These are phyloP conservation scores for Tauraco erythrolophus DNA, from an alignment of 2,113 vertebrate species.

Conservation along the genomic window DNA sequence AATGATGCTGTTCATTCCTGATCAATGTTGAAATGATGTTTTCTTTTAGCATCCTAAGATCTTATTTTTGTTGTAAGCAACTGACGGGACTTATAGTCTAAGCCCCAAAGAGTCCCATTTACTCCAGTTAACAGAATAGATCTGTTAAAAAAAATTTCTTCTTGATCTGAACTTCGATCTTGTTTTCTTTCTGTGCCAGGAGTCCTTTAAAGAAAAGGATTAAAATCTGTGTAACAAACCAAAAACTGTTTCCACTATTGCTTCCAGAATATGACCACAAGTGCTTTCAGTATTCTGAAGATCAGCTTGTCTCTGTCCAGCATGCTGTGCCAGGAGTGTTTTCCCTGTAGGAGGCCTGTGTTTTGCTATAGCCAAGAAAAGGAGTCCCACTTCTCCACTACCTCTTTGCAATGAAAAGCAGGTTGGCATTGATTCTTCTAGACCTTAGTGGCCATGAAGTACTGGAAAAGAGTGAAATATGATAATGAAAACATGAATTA, in stretches of 20 bases:
- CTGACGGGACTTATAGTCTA: neutral
- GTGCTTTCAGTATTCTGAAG: neutral
- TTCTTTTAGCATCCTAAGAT: neutral
- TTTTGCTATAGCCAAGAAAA: neutral
- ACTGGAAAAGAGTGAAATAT: neutral
- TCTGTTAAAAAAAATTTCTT: neutral
- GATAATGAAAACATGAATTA: neutral
- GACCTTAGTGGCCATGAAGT: neutral
- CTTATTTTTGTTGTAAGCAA: neutral
- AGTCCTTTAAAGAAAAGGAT: neutral
- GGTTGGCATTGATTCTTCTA: neutral
- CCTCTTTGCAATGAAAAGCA: neutral
- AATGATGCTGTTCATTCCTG: neutral
- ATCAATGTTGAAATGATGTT: neutral
- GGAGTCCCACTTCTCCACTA: neutral
- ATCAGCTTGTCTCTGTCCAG: neutral
- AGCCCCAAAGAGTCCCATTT: neutral
- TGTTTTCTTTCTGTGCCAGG: neutral
- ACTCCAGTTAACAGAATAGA: neutral
- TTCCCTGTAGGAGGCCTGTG: neutral
- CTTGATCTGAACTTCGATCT: neutral
- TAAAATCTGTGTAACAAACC: neutral
- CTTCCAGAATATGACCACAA: neutral
- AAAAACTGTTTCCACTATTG: neutral
- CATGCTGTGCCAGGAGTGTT: rapidly evolving